These are phyloP conservation scores for Blastobasis lacticolella DNA, from an alignment of 2,888 invertebrate genomes.

Conservation along the genomic window DNA sequence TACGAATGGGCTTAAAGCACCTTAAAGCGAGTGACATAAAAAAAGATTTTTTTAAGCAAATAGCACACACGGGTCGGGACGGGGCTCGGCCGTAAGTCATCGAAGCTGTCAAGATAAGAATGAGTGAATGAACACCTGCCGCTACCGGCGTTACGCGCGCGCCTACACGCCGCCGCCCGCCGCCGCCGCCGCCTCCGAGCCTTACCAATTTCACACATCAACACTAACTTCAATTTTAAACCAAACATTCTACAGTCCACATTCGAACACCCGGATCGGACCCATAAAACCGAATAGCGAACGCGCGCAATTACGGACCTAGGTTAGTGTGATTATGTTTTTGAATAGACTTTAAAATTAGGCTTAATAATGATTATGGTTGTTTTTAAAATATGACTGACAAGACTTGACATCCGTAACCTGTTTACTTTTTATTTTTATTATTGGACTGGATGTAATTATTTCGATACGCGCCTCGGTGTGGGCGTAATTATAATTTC, in stretches of 20 bases:
- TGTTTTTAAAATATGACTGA: constrained; percentile 58
- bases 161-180: constrained; percentile 49
- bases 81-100: constrained; percentile 62
- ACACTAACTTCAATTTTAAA: constrained; percentile 30
- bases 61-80: constrained; percentile 56
- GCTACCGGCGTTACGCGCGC: constrained; percentile 69
- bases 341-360: constrained; percentile 63
- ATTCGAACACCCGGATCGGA: constrained; percentile 21
- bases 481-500: constrained; percentile 27
- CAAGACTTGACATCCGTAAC: constrained; percentile 57
- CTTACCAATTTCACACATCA: constrained; percentile 25
- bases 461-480: constrained; percentile 21
- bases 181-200: constrained; percentile 35
- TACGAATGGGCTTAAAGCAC: constrained; percentile 65
- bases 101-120: constrained; percentile 72
- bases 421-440: constrained; percentile 29
- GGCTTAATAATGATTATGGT: constrained; percentile 64
- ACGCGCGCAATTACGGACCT: constrained; percentile 39
- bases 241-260: constrained; percentile 27
- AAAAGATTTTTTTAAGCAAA: constrained; percentile 51
- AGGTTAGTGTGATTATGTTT: constrained; percentile 55
- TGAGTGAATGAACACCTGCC: constrained; percentile 71
- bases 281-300: constrained; percentile 35
- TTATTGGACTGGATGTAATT: constrained; percentile 36
- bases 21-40: constrained; percentile 47